These are phyloP conservation scores for Nineta flava DNA, from an alignment of 2,888 invertebrate genomes.

Conservation along the genomic window DNA sequence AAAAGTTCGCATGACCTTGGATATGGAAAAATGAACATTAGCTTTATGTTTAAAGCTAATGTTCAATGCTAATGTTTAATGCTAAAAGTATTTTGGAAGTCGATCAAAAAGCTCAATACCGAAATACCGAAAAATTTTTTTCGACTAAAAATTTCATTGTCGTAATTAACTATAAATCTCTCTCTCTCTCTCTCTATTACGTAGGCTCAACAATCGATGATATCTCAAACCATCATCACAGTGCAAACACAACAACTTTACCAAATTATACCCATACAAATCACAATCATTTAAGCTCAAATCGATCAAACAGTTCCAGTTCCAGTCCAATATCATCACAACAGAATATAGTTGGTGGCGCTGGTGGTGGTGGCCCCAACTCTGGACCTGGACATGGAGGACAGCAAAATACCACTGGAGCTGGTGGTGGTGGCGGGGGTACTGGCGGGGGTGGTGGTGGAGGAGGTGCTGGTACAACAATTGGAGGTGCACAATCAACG, in stretches of 20 bases:
- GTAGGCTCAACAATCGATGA: slow-evolving; percentile 6
- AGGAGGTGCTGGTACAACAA: not conserved
- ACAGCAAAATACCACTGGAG: not conserved
- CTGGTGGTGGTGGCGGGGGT: slow-evolving; percentile 21
- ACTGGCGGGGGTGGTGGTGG: slow-evolving; percentile 17
- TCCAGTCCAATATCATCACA: slow-evolving; percentile 1
- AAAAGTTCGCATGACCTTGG: too few species aligned
- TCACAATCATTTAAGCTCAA: slow-evolving; percentile 2
- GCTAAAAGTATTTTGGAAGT: too few species aligned
- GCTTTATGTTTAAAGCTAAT: too few species aligned
- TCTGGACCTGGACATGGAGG: not conserved
- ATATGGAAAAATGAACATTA: too few species aligned
- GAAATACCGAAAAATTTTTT: too few species aligned
- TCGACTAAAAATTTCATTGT: too few species aligned
- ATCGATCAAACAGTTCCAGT: slow-evolving; percentile 3
- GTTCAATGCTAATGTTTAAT: too few species aligned
- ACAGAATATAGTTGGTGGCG: not conserved
- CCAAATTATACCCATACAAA: not conserved
- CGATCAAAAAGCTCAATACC: too few species aligned
- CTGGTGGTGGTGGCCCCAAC: not conserved
- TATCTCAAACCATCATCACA: slow-evolving; percentile 3
- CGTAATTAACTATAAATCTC: too few species aligned
- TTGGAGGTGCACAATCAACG: not conserved
- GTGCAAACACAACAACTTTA: not conserved
- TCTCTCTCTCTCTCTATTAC: not conserved